Base-by-base conservation (phyloP, 2,797 vertebrate genomes). In the Sebastes taczanowskii region DNA sequence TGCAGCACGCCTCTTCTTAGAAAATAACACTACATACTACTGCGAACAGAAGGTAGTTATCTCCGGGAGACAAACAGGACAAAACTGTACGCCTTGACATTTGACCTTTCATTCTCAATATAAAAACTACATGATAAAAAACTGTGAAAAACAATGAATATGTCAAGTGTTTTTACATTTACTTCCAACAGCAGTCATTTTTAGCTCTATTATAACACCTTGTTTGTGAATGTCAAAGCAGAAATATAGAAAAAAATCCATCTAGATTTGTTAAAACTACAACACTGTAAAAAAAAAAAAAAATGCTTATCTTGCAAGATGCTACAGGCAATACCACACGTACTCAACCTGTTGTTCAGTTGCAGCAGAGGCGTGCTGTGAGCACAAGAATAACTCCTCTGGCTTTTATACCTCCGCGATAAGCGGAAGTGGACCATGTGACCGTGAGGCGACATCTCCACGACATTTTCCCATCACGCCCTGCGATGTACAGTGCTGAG, bases 391-490 rank as follows among this genome's bases (percentile, higher is more conserved):
- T 96, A 96, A 85, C 94, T 86, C 72, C 7, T 27, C 20, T 3
- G 13, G 66, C 88, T 92, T 95, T 93, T 96, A 96, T 96, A 96
- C 92, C 86, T 42, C 80, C 0, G n/a, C 30, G 8, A 86, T 94
- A 94, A 69, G 88, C 86, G 90, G 93, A 95, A 95, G 90, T 86
- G 2, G 0, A 88, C 83, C 95, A 95, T 69, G 90, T 96, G 95
- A 95, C 82, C 3, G 2, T 60, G 84, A 86, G 38, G 88, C 67
- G 82, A 84, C 83, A 71, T 78, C 83, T 87, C 69, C 66, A 42
- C 1, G 7, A 22, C 62, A 7, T 56, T 79, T 95, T 95, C 92
- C 86, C 93, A 94, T 91, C 91, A 90, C 92, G 71, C 94, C 93
- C 91, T 77, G 29, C 11, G 83, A 85, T 87, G 84, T 55, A 30